Evolutionary conservation across 1,140 invertebrate species (phyloP).

Genomic region (Sycobia sp.): DNA sequence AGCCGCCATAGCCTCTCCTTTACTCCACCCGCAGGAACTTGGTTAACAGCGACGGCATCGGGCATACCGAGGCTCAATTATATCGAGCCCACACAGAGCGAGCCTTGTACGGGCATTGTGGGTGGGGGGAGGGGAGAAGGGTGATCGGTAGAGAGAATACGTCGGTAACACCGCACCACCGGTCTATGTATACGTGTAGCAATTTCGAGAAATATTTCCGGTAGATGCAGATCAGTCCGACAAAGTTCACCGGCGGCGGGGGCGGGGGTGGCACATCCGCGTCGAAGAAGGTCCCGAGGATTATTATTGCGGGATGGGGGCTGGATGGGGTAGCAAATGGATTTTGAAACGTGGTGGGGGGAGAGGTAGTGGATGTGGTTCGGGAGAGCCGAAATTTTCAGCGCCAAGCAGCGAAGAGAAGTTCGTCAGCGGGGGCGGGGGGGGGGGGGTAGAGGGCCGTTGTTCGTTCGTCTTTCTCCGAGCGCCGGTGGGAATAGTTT

Average conservation of each 20-base stretch:
- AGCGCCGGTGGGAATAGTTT: no score
- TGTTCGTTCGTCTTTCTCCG: no score
- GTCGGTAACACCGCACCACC: background rate
- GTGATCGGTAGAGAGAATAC: background rate
- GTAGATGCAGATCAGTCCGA: background rate
- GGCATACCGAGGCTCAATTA: conserved; percentile 52
- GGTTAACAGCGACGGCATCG: background rate
- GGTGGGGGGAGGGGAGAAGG: background rate
- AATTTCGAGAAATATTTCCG: background rate
- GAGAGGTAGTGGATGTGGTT: no score
- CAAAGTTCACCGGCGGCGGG: no score
- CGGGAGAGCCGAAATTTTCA: background rate
- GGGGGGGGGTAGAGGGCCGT: no score
- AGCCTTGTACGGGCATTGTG: no score
- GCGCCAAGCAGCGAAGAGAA: background rate
- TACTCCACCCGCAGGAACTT: conserved; percentile 29
- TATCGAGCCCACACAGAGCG: no score
- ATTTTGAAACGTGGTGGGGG: no score
- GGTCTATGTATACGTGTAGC: conserved; percentile 1
- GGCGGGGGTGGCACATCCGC: no score
- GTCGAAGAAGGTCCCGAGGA: conserved; percentile 4
- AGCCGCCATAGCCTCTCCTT: conserved; percentile 13
- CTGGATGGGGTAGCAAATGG: no score
- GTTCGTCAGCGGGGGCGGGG: background rate
- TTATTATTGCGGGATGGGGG: background rate